Conservation (phyloP, 2,113 vertebrate genomes). For the Ifrita kowaldi region DNA sequence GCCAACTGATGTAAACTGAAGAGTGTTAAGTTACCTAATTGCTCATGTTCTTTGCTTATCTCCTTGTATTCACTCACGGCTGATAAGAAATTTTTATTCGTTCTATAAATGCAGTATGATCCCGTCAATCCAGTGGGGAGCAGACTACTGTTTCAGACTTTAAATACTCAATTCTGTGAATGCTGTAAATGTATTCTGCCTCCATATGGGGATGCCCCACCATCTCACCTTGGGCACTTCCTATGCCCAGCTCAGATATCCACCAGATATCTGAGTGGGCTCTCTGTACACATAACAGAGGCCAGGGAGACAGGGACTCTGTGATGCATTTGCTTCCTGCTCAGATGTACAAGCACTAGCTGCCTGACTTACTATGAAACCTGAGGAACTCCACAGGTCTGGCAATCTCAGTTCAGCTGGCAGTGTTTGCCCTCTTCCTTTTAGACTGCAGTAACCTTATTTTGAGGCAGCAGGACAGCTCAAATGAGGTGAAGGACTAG, state of each 20-base stretch:
- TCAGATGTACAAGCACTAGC: not conserved
- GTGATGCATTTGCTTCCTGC: not conserved
- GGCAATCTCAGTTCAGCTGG: not conserved
- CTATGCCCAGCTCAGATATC: not conserved
- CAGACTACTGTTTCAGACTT: not conserved
- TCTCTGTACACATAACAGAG: not conserved
- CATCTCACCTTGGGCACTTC: not conserved
- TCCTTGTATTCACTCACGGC: not conserved
- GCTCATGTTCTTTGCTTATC: slow-evolving; percentile 9
- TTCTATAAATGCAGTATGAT: not conserved
- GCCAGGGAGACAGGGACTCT: not conserved
- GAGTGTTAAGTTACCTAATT: not conserved
- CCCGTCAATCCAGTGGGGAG: not conserved
- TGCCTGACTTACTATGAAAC: not conserved
- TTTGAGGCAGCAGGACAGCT: not conserved
- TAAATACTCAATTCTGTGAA: not conserved
- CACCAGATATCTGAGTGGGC: not conserved
- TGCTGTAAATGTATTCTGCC: not conserved
- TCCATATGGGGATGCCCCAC: not conserved
- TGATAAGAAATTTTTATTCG: slow-evolving; percentile 30
- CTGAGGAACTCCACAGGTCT: not conserved
- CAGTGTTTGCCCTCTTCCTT: not conserved
- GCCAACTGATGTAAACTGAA: not conserved
- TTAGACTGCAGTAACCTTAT: not conserved
- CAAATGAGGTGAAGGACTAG: not conserved